Base-by-base conservation (phyloP, 2,888 invertebrate species). In the Opisthograptis luteolata region DNA sequence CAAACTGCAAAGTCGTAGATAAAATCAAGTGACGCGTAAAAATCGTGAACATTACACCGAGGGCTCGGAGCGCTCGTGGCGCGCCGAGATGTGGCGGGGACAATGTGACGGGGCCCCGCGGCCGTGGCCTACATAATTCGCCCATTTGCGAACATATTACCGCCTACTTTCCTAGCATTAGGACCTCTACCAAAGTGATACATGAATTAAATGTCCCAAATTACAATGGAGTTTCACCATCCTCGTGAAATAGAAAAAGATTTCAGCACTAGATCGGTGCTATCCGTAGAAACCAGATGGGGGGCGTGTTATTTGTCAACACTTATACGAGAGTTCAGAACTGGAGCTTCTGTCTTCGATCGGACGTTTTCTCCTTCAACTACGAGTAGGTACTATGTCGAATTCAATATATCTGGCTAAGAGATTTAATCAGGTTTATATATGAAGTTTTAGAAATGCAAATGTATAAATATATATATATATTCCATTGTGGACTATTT, bases 21-120 rank as follows among this genome's bases (percentile, higher is more conserved):
- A 46, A 34, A 40, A 46, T 28, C 34, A 28, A 34, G 40, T 34
- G 27, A 28, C 34, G 27, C 20, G 20, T 15, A 46, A 27, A 46
- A 40, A 40, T 46, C n/a, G 39, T 15, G 7, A 27, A 45, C 37
- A 37, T 37, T 25, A 31, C 37, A 12, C 10, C 4, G 20, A 14
- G n/a, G 27, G 27, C 36, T 10, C 13, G 6, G 31, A 25, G 31
- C 13, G 36, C 37, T 37, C 45, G 37, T 39, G 25, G 8, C 32
- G 19, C 1, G 27, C 10, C 27, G 32, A 46, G 27, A 45, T 37
- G 45, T 9, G 30, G 22, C 14, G 24, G 24, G 24, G n/a, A 8
- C n/a, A n/a, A 2, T n/a, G 24, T 8, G 34, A 7, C 15, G 30
- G 30, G 10, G 9, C 7, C 27, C 28, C 12, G 3, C 20, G 19